Conservation (phyloP, 1,140 invertebrate genomes). For the Asbolus verrucosus region DNA sequence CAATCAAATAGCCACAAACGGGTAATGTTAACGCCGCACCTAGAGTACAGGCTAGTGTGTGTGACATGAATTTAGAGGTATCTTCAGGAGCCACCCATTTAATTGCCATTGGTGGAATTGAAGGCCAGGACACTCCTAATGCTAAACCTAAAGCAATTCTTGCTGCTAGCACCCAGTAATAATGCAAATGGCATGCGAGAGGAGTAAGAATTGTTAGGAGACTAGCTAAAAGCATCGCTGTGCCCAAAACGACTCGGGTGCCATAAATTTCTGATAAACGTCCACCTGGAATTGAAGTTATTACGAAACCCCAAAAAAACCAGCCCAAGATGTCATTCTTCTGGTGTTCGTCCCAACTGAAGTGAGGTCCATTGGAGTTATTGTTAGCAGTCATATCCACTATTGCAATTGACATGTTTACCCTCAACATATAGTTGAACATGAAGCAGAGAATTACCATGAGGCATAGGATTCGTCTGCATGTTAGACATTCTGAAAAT, state of each 20-base stretch:
- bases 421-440: slow-evolving; percentile 85
- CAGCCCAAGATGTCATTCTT: slow-evolving; percentile 82
- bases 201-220: slow-evolving; percentile 85
- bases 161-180: slow-evolving; percentile 68
- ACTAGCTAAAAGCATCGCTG: slow-evolving; percentile 84
- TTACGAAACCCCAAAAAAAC: slow-evolving; percentile 90
- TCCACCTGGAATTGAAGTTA: slow-evolving; percentile 87
- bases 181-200: slow-evolving; percentile 72
- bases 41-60: slow-evolving; percentile 1
- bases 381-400: slow-evolving; percentile 78
- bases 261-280: slow-evolving; percentile 83
- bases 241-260: slow-evolving; percentile 82
- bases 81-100: slow-evolving; percentile 9
- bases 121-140: slow-evolving; percentile 87
- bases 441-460: slow-evolving; percentile 86
- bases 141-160: slow-evolving; percentile 76
- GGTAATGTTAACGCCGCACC: background rate
- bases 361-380: background rate
- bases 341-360: slow-evolving; percentile 64
- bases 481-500: slow-evolving; percentile 73
- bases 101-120: slow-evolving; percentile 86
- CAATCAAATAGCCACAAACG: background rate
- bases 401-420: slow-evolving; percentile 88
- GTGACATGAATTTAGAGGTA: slow-evolving; percentile 7
- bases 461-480: slow-evolving; percentile 79